Evolutionary conservation across 2,113 vertebrate genomes (phyloP).

Genomic region (Corythornis cristatus): DNA sequence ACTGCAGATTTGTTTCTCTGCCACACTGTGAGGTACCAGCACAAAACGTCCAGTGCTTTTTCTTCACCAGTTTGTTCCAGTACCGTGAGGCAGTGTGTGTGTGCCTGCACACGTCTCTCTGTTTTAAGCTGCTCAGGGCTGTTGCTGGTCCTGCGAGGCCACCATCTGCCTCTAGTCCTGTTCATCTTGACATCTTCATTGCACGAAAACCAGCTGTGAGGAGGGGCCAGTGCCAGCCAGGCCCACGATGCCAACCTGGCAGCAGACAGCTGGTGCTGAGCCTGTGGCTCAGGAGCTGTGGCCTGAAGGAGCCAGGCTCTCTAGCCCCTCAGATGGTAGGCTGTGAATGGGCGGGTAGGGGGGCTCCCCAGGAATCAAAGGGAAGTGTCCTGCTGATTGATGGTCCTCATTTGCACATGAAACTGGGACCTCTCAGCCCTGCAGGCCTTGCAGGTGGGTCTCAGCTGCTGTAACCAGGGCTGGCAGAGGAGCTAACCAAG

Average conservation of each 20-base stretch:
- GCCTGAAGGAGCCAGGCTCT: not conserved
- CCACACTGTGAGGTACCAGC: not conserved
- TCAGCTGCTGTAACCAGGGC: slow-evolving; percentile 27
- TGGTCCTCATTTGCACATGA: slow-evolving; percentile 70
- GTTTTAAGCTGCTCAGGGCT: not conserved
- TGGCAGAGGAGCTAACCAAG: not conserved
- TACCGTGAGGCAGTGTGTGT: not conserved
- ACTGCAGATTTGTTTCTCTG: not conserved
- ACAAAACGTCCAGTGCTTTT: not conserved
- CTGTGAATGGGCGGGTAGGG: slow-evolving; percentile 31
- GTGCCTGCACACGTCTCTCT: accelerated
- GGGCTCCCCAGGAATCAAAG: slow-evolving; percentile 34
- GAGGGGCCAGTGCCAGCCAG: not conserved
- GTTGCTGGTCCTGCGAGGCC: not conserved
- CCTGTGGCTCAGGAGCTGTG: not conserved
- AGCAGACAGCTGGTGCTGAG: slow-evolving; percentile 4
- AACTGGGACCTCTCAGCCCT: slow-evolving; percentile 39
- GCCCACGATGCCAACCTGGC: slow-evolving; percentile 35
- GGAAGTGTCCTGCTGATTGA: slow-evolving; percentile 53
- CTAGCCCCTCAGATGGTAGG: slow-evolving; percentile 12
- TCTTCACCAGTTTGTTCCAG: not conserved
- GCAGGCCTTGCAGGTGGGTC: slow-evolving; percentile 24
- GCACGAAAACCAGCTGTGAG: slow-evolving; percentile 36
- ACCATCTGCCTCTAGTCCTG: slow-evolving; percentile 37
- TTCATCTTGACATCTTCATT: slow-evolving; percentile 25